Percentiles rank a stretch among this genome's conserved stretches.
These are phyloP conservation scores for Corythoichthys intestinalis DNA, from an alignment of 2,113 vertebrate species.

Conservation along the genomic window DNA sequence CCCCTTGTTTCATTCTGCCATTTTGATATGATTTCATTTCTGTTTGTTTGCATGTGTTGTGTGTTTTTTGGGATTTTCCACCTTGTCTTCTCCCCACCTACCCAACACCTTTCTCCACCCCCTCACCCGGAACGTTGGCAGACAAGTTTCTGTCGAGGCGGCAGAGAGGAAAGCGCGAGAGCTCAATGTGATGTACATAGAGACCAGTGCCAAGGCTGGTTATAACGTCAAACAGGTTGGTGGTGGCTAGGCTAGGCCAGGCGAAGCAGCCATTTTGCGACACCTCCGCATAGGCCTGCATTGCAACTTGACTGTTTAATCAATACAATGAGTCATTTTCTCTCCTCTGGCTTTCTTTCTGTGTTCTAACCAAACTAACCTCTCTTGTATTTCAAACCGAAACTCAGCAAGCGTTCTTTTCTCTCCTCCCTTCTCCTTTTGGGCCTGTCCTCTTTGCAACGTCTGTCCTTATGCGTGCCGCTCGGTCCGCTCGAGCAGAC, in stretches of 20 bases:
- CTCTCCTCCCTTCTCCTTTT: conserved; percentile 38
- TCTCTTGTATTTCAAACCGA: conserved; percentile 33
- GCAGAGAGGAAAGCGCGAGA: conserved; percentile 77
- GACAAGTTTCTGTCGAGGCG: conserved; percentile 80
- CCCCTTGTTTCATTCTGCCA: conserved; percentile 54
- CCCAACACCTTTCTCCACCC: conserved; percentile 42
- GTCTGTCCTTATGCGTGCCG: conserved; percentile 48
- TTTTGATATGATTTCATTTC: conserved; percentile 45
- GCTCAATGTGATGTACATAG: conserved; percentile 80
- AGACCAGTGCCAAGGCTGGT: conserved; percentile 79
- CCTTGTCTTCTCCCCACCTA: conserved; percentile 35
- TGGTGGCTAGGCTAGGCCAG: conserved; percentile 36
- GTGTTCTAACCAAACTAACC: conserved; percentile 63
- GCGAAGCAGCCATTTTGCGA: conserved; percentile 21
- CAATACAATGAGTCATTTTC: conserved; percentile 37
- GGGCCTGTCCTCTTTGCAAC: conserved; percentile 35
- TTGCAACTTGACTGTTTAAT: conserved; percentile 30
- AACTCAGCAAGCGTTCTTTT: conserved; percentile 49
- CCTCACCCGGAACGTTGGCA: conserved; percentile 65
- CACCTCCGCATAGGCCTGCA: conserved; percentile 17
- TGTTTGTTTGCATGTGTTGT: conserved; percentile 13
- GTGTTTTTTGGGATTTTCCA: conserved; percentile 28
- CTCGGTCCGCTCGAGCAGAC: conserved; percentile 74
- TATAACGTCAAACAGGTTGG: conserved; percentile 79
- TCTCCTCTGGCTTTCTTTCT: conserved; percentile 32